Evolutionary conservation across 2,797 vertebrate genomes (phyloP).

Genomic region (Sebastes aleutianus): DNA sequence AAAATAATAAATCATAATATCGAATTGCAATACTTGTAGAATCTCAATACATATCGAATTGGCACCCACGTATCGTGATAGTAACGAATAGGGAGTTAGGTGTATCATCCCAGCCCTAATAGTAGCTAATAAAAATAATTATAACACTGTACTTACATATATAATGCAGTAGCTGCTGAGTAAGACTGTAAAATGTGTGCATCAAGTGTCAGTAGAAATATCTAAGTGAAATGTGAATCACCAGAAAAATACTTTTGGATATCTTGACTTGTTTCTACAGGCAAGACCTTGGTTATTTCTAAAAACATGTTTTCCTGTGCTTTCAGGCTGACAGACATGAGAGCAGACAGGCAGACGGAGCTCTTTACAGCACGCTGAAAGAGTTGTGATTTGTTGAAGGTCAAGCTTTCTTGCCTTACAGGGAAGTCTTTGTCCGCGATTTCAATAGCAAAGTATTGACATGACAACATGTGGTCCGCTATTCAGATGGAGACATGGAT

Average conservation of each 20-base stretch:
- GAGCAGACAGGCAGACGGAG: slow-evolving; percentile 32
- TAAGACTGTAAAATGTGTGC: background rate
- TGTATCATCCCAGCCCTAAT: too few species aligned
- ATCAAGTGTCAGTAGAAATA: background rate
- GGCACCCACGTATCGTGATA: too few species aligned
- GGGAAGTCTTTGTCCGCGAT: slow-evolving; percentile 66
- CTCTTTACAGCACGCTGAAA: slow-evolving; percentile 44
- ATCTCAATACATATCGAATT: too few species aligned
- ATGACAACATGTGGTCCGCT: slow-evolving; percentile 72
- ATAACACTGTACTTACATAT: background rate
- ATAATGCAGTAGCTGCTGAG: background rate
- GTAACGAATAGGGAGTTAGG: too few species aligned
- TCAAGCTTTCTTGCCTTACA: slow-evolving; percentile 70
- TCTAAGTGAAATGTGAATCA: background rate
- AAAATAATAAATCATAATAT: too few species aligned
- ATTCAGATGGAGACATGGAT: slow-evolving; percentile 72
- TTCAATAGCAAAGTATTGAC: slow-evolving; percentile 77
- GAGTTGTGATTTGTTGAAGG: slow-evolving; percentile 66
- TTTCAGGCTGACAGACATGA: slow-evolving; percentile 27
- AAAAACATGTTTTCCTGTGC: slow-evolving; percentile 16
- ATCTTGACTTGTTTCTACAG: background rate
- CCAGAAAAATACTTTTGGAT: background rate
- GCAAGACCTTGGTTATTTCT: background rate
- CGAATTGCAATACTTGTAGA: too few species aligned
- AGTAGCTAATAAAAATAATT: background rate